phyloP scores from a whole-genome alignment of 2,888 invertebrate genomes.

The Psylliodes chrysocephalus region DNA sequence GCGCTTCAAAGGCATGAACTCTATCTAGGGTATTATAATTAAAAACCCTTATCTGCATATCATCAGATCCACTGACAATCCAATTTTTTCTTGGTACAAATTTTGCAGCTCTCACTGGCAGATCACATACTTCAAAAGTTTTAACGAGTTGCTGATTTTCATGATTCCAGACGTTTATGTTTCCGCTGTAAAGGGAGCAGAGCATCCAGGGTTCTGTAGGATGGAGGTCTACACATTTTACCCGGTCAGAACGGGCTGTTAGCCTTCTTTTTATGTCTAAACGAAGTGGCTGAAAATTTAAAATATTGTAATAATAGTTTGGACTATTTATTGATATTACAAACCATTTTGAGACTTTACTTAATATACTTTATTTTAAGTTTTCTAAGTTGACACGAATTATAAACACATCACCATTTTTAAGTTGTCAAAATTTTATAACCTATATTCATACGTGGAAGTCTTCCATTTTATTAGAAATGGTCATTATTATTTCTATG shows the following conservation, averaged over 20 bases:
- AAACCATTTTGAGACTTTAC: conserved; percentile 34
- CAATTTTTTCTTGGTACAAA: conserved; percentile 98
- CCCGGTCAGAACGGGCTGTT: conserved; percentile 97
- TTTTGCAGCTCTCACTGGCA: conserved; percentile 95
- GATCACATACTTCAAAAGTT: conserved; percentile 93
- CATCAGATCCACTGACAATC: conserved; percentile 97
- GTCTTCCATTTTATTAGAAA: conserved; percentile 21
- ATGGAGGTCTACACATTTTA: conserved; percentile 97
- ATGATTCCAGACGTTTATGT: conserved; percentile 99
- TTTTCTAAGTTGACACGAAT: conserved; percentile 24
- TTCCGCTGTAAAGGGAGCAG: conserved; percentile 97
- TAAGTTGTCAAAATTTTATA: conserved; percentile 32
- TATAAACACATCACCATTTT: conserved; percentile 42
- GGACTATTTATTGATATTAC: background rate
- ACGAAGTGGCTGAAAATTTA: conserved; percentile 81
- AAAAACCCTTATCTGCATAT: conserved; percentile 94
- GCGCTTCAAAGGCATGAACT: conserved; percentile 96
- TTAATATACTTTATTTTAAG: conserved; percentile 7
- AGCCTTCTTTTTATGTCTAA: conserved; percentile 98
- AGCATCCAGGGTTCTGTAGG: conserved; percentile 99
- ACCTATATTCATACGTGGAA: conserved; percentile 32
- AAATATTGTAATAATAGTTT: background rate
- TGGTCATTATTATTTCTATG: too few species aligned
- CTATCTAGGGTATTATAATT: conserved; percentile 99
- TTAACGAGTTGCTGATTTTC: conserved; percentile 92